These are phyloP conservation scores for Marronus borbonicus DNA, from an alignment of 2,888 invertebrate genomes.

Conservation along the genomic window DNA sequence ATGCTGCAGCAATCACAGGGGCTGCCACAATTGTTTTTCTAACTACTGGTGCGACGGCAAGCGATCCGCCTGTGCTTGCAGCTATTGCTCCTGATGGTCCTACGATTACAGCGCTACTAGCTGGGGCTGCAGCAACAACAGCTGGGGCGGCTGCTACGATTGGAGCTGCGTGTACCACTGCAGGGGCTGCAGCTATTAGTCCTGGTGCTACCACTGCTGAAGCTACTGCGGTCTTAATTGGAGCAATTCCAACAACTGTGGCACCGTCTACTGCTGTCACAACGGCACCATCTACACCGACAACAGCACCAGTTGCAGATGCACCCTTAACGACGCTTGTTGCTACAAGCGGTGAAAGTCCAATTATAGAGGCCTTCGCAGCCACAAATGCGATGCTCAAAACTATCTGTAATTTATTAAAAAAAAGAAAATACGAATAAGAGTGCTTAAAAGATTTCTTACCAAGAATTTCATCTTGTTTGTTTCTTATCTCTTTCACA, in stretches of 20 bases:
- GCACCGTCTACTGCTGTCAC: slow-evolving; percentile 48
- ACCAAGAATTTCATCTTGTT: slow-evolving; percentile 63
- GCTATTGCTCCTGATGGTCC: slow-evolving; percentile 53
- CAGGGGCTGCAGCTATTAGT: slow-evolving; percentile 8
- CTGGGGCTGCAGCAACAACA: slow-evolving; percentile 39
- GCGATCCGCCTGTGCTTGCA: slow-evolving; percentile 41
- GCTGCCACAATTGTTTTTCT: slow-evolving; percentile 40
- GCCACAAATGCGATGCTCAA: slow-evolving; percentile 59
- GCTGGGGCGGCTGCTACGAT: slow-evolving; percentile 31
- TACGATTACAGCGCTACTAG: slow-evolving; percentile 48
- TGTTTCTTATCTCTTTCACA: slow-evolving; percentile 31
- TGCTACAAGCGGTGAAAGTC: slow-evolving; percentile 58
- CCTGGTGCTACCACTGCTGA: slow-evolving; percentile 39
- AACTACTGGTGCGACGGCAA: slow-evolving; percentile 47
- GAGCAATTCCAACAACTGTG: slow-evolving; percentile 46
- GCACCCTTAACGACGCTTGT: slow-evolving; percentile 63
- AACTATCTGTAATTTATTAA: slow-evolving; percentile 53
- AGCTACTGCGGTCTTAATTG: slow-evolving; percentile 26
- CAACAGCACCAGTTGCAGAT: slow-evolving; percentile 59
- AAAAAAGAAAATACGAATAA: neutral
- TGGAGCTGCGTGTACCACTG: slow-evolving; percentile 25
- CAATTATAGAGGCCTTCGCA: slow-evolving; percentile 61
- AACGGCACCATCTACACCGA: slow-evolving; percentile 45
- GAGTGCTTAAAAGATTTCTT: slow-evolving; percentile 60
- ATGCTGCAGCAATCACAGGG: slow-evolving; percentile 39